phyloP scores from a whole-genome alignment of 37 sponge, comb jelly and placozoan genomes.

The Crambe crambe region DNA sequence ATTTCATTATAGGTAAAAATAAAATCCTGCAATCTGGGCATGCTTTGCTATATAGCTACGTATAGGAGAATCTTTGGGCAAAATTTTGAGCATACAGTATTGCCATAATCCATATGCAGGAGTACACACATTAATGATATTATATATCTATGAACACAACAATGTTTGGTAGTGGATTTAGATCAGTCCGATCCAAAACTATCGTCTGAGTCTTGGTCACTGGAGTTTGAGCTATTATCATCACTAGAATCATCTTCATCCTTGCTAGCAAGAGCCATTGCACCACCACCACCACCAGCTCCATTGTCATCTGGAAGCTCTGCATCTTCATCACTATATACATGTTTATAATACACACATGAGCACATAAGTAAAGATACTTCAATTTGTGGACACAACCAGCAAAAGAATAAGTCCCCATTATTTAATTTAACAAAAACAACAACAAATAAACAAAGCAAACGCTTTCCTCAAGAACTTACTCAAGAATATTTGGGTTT shows the following conservation, averaged over 20 bases:
- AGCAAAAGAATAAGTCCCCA: not conserved
- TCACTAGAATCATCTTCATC: conserved; percentile 26
- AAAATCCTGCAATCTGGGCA: too few species aligned
- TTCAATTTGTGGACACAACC: not conserved
- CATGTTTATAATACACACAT: not conserved
- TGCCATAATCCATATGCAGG: too few species aligned
- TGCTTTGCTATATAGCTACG: too few species aligned
- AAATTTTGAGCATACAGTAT: too few species aligned
- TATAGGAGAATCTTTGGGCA: too few species aligned
- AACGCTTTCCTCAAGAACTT: too few species aligned
- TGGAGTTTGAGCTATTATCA: conserved; percentile 4
- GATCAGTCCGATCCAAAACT: conserved; percentile 64
- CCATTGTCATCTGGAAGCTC: conserved; percentile 32
- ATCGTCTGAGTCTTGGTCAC: conserved; percentile 52
- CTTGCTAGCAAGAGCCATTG: not conserved
- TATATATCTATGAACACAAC: too few species aligned
- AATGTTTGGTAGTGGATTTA: not conserved
- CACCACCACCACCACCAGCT: not conserved
- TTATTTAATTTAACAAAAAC: too few species aligned
- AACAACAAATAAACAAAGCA: too few species aligned
- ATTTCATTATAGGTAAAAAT: too few species aligned
- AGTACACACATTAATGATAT: conserved; percentile 12
- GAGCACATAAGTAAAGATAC: not conserved
- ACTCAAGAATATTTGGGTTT: conserved; percentile 82
- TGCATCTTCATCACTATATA: conserved; percentile 66